Percentiles rank a stretch among this genome's conserved stretches.
phyloP scores from a whole-genome alignment of 2,113 vertebrate genomes.

The Phaethon lepturus region DNA sequence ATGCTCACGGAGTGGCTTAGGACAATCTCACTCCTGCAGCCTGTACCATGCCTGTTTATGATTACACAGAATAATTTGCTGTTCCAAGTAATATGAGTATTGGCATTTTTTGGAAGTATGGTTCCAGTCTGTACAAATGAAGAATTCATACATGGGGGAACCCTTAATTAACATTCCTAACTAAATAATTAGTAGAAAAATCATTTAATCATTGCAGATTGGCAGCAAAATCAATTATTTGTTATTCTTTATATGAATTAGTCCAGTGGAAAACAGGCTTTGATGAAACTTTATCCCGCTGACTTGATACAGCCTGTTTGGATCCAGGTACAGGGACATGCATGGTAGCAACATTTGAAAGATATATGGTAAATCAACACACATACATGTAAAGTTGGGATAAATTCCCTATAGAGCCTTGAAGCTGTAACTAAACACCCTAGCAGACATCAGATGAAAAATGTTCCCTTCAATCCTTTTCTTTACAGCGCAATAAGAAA shows the following conservation, averaged over 20 bases:
- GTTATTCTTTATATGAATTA: neutral
- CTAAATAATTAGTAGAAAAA: neutral
- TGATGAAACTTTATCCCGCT: neutral
- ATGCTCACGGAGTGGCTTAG: fast-evolving
- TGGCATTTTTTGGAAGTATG: neutral
- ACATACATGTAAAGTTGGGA: neutral
- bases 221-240: neutral
- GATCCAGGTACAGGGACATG: neutral
- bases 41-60: neutral
- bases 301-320: neutral
- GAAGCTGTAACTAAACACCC: neutral
- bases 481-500: neutral
- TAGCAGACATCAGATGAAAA: neutral
- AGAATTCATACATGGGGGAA: neutral
- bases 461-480: neutral
- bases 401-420: neutral
- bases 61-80: neutral
- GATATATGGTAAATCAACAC: neutral
- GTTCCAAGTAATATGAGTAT: neutral
- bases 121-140: neutral
- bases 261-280: neutral
- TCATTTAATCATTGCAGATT: neutral
- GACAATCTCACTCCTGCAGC: neutral
- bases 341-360: neutral
- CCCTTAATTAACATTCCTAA: neutral